Evolutionary conservation across 2,888 invertebrate species (phyloP), one percentile per base, ranked within the genome.

Genomic region (Vandiemenella viatica): DNA sequence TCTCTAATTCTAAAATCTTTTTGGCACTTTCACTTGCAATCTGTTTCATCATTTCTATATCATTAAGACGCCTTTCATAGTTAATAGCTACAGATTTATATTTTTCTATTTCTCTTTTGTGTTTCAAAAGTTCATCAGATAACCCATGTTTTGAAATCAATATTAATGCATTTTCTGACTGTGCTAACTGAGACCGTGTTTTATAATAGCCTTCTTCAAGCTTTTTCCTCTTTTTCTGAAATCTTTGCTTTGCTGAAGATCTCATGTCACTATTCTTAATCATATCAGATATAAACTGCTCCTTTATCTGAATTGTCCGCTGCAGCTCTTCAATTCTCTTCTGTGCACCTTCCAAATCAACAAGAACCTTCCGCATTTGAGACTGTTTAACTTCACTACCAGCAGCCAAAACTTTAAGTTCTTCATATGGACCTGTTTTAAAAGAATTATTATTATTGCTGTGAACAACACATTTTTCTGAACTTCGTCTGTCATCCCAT

Each of bases 251-350:
- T 10, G 75, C 76, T 42, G 67, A 72, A 1, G 69, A 67, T 51
- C 76, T 70, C 0, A 74, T 70, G 43, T 75, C 73, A 43, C 72
- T 73, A 55, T 74, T 75, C 59, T 74, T 69, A 2, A 73, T 64
- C 57, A 85, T 69, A 57, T 84, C 83, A 57, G 76, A 74, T 55
- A 84, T 80, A 43, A 84, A 71, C 58, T 80, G 79, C 62, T 85
- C 80, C 63, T 85, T 86, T 19, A 81, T 73, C 59, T 77, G 75
- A 58, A 85, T 80, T 1, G 76, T 77, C 46, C 72, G 68, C 52
- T 77, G 73, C 19, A 86, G 66, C 63, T 86, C 84, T 56, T 77
- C 76, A 4, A 85, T 71, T 61, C 83, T 79, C 54, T 78, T 73
- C 58, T 82, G 76, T 32, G 77, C 77, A 16, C 75, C 74, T 50